A percentile compares a stretch with the other conserved stretches of the same genome.
Evolutionary conservation across 2,797 vertebrate species (phyloP).

Genomic region (Botia kubotai): DNA sequence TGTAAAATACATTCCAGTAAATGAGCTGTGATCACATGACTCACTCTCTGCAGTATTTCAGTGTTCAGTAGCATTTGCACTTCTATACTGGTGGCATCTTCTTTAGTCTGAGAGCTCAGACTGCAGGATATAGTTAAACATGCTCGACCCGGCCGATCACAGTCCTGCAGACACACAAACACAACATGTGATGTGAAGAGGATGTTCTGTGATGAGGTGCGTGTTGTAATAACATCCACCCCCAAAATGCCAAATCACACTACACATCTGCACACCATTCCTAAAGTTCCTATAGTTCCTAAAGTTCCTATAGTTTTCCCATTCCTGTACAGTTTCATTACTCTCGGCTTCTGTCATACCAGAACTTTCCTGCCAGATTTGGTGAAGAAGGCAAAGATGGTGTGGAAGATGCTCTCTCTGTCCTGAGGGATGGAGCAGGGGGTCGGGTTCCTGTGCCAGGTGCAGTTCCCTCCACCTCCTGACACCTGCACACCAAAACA

Average conservation of each 20-base stretch:
- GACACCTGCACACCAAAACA: slow-evolving; percentile 80
- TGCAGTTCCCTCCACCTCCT: slow-evolving; percentile 90
- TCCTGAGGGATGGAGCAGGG: slow-evolving; percentile 92
- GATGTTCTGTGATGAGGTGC: background rate
- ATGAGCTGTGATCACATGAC: slow-evolving; percentile 1
- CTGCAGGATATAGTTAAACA: slow-evolving; percentile 89
- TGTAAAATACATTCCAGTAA: too few species aligned
- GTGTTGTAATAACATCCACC: too few species aligned
- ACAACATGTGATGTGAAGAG: background rate
- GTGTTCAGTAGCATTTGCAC: slow-evolving; percentile 93
- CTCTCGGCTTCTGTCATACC: slow-evolving; percentile 78
- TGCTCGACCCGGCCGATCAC: slow-evolving; percentile 86
- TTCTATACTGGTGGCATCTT: slow-evolving; percentile 88
- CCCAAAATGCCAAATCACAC: too few species aligned
- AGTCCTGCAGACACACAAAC: slow-evolving; percentile 82
- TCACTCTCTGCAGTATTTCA: slow-evolving; percentile 94
- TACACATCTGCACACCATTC: too few species aligned
- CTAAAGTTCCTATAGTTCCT: too few species aligned
- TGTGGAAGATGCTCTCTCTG: slow-evolving; percentile 93
- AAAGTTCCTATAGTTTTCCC: too few species aligned
- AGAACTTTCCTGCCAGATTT: slow-evolving; percentile 96
- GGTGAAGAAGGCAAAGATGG: slow-evolving; percentile 97
- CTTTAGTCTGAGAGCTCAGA: slow-evolving; percentile 87
- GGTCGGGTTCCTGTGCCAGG: slow-evolving; percentile 85
- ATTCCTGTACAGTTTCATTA: too few species aligned